Conservation (phyloP, 2,113 vertebrate species). For the Sturnus vulgaris region DNA sequence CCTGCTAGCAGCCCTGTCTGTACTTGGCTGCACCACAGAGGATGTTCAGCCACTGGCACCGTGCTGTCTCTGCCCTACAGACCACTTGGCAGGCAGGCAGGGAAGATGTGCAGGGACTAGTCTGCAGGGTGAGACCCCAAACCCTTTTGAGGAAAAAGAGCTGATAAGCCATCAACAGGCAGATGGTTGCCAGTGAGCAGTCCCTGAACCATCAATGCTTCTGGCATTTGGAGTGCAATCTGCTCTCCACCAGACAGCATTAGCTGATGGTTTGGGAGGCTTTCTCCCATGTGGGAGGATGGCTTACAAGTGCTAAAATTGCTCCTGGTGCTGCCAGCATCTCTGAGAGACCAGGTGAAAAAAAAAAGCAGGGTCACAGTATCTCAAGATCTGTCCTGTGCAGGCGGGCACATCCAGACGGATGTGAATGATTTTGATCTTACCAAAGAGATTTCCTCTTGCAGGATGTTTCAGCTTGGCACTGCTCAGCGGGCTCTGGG, state of each 20-base stretch:
- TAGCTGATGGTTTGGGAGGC: rapidly evolving
- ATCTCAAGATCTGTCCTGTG: background rate
- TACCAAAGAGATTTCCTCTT: background rate
- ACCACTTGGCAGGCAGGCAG: background rate
- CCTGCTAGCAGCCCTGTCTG: background rate
- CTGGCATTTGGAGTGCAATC: background rate
- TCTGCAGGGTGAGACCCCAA: background rate
- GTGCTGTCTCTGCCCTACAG: background rate
- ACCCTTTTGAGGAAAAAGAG: background rate
- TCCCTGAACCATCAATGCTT: background rate
- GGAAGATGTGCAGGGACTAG: background rate
- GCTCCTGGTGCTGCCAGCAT: background rate
- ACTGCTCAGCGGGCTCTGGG: background rate
- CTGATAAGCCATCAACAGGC: rapidly evolving
- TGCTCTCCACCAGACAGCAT: background rate
- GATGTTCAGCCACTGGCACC: background rate
- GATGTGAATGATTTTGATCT: background rate
- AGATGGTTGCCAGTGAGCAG: background rate
- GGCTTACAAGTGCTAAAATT: background rate
- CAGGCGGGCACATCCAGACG: rapidly evolving
- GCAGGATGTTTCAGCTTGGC: background rate
- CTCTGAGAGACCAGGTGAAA: background rate
- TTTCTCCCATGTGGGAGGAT: background rate
- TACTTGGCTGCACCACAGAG: background rate
- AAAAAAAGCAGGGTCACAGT: background rate